phyloP scores from a whole-genome alignment of 2,113 vertebrate species.

The Lycaon pictus region DNA sequence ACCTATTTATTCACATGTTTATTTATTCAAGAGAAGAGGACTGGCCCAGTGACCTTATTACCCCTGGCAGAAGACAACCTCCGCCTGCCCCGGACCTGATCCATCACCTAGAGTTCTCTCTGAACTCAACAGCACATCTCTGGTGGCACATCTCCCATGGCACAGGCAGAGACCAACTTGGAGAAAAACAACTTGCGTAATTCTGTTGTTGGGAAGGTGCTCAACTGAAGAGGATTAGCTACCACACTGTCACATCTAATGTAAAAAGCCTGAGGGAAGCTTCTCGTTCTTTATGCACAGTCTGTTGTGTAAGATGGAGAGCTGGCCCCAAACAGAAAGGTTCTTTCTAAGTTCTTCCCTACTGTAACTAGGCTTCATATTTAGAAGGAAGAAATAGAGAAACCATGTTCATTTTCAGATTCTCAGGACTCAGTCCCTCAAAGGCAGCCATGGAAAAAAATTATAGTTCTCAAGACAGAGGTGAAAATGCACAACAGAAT shows the following conservation, averaged over 20 bases:
- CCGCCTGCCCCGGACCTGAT: not conserved
- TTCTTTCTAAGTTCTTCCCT: not conserved
- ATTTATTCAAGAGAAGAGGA: not conserved
- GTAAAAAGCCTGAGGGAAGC: not conserved
- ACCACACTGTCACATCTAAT: not conserved
- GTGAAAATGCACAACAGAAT: not conserved
- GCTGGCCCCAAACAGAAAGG: fast-evolving
- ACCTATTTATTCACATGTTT: not conserved
- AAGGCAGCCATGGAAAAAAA: not conserved
- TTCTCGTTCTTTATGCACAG: not conserved
- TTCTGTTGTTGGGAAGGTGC: not conserved
- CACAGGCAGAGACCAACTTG: not conserved
- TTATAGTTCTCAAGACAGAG: not conserved
- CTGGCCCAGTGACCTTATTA: not conserved
- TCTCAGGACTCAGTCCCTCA: not conserved
- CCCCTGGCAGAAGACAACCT: not conserved
- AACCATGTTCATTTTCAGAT: not conserved
- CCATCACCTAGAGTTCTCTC: not conserved
- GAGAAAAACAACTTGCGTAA: not conserved
- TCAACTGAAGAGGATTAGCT: not conserved
- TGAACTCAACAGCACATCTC: not conserved
- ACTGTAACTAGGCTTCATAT: not conserved
- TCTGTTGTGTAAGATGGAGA: not conserved
- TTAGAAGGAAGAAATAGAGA: not conserved
- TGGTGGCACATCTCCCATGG: not conserved